Conservation (phyloP, 2,113 vertebrate species). For the Notarius quadriscutis region DNA sequence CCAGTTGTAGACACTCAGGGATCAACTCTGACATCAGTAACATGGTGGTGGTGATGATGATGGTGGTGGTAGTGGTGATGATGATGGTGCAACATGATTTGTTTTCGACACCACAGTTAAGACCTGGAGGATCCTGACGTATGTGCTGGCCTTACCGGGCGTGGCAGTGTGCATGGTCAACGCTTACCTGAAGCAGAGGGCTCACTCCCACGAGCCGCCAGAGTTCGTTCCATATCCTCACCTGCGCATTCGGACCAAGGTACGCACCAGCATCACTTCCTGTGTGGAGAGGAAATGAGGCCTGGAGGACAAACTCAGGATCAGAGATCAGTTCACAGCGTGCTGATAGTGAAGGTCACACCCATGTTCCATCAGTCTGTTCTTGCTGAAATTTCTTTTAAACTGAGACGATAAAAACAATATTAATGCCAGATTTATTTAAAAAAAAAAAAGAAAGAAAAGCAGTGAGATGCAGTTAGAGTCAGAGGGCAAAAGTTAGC, state of each 20-base stretch:
- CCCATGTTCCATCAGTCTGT: background rate
- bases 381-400: no score
- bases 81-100: background rate
- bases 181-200: slow-evolving; percentile 67
- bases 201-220: slow-evolving; percentile 57
- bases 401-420: background rate
- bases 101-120: slow-evolving; percentile 60
- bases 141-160: slow-evolving; percentile 70
- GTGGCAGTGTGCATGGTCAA: slow-evolving; percentile 74
- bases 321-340: background rate
- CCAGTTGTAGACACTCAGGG: background rate
- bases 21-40: background rate
- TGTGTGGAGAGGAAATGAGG: background rate
- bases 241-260: slow-evolving; percentile 81
- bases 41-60: background rate
- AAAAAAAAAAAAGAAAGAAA: no score
- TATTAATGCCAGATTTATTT: background rate
- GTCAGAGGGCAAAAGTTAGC: background rate
- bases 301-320: background rate
- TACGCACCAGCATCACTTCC: slow-evolving; percentile 27
- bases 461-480: no score
- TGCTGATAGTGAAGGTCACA: background rate
- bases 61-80: background rate
- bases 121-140: slow-evolving; percentile 79
- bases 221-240: slow-evolving; percentile 72